Conservation (phyloP, 2,113 vertebrate genomes). For the Lonchura striata region DNA sequence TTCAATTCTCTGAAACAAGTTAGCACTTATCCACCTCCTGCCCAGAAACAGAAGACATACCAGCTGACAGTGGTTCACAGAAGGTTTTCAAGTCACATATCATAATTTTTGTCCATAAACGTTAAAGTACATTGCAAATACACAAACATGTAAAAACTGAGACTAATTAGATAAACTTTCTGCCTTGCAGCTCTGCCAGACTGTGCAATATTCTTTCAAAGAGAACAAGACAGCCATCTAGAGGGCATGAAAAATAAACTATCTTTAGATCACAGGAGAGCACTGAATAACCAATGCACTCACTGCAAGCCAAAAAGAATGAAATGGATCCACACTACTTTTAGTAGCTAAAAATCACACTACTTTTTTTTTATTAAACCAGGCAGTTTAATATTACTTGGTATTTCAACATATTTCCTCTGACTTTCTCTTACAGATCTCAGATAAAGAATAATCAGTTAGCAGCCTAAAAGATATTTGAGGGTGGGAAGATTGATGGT, state of each 20-base stretch:
- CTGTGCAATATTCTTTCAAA: not conserved
- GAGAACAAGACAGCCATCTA: constrained; percentile 70
- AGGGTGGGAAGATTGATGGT: not conserved
- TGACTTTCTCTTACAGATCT: not conserved
- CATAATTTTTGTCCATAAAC: not conserved
- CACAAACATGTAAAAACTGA: not conserved
- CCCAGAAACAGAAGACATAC: not conserved
- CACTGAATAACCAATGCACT: not conserved
- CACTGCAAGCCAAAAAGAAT: not conserved
- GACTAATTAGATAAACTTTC: not conserved
- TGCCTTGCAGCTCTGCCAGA: not conserved
- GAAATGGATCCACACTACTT: not conserved
- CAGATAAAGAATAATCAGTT: not conserved
- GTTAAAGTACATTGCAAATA: not conserved
- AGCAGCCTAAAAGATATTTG: not conserved
- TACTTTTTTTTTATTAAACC: not conserved
- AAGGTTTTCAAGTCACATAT: not conserved
- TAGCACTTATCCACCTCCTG: not conserved
- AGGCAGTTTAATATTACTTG: not conserved
- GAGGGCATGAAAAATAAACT: not conserved
- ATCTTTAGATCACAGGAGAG: not conserved
- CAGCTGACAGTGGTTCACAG: not conserved
- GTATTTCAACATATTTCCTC: not conserved
- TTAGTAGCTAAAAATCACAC: no score
- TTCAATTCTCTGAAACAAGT: not conserved